Percentiles rank a stretch among this genome's conserved stretches.
Evolutionary conservation across 1,140 invertebrate species (phyloP).

Genomic region (Bacillus rossius): DNA sequence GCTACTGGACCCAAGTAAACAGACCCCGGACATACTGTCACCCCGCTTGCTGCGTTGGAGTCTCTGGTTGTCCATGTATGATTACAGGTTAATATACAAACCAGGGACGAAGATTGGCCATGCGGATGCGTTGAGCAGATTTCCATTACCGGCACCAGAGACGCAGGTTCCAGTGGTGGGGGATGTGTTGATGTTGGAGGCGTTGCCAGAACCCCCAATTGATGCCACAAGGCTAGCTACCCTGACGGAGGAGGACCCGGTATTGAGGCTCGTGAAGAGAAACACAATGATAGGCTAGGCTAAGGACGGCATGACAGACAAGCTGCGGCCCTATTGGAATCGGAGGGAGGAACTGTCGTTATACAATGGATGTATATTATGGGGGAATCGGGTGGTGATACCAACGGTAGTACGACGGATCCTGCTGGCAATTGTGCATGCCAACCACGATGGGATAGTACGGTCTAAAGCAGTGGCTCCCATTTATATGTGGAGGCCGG

Average conservation of each 20-base stretch:
- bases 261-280: not conserved
- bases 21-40: not conserved
- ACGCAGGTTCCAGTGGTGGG: not conserved
- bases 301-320: not conserved
- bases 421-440: constrained; percentile 37
- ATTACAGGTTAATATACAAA: constrained; percentile 16
- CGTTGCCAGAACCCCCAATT: not conserved
- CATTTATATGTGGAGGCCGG: constrained; percentile 42
- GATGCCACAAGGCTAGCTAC: not conserved
- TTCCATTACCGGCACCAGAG: not conserved
- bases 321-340: not conserved
- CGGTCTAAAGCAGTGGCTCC: constrained; percentile 41
- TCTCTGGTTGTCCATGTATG: constrained; percentile 19
- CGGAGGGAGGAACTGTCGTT: not conserved
- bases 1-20: not conserved
- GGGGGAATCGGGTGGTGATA: constrained; percentile 27
- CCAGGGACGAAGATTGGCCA: constrained; percentile 13
- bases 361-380: constrained; percentile 4
- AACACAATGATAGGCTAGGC: not conserved
- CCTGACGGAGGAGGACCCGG: not conserved
- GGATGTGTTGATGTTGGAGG: not conserved
- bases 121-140: constrained; percentile 20
- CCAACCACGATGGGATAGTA: constrained; percentile 39
- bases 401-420: constrained; percentile 22
- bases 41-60: constrained; percentile 13